Percentiles rank a stretch among this genome's conserved stretches.
These are phyloP conservation scores for Bagarius yarrelli DNA, from an alignment of 2,113 vertebrate genomes.

Conservation along the genomic window DNA sequence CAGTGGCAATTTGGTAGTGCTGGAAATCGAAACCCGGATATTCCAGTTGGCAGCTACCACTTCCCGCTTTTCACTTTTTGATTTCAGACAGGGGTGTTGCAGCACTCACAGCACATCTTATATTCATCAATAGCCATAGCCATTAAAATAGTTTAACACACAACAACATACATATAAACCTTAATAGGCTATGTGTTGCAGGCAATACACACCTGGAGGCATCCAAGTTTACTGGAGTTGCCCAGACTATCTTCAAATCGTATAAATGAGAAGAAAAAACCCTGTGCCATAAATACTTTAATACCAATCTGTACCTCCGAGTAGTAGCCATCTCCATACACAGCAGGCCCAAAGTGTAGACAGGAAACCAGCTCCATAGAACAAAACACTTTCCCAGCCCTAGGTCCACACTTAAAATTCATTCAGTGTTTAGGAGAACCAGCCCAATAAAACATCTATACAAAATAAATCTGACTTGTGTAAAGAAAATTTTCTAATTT, in stretches of 20 bases:
- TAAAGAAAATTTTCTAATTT: too few species aligned
- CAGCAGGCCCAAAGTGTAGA: constrained; percentile 78
- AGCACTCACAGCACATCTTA: too few species aligned
- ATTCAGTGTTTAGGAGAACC: too few species aligned
- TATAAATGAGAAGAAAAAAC: not conserved
- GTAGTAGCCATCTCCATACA: constrained; percentile 76
- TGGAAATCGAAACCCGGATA: not conserved
- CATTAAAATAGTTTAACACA: not conserved
- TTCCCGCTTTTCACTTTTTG: too few species aligned
- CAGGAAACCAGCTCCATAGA: constrained; percentile 77
- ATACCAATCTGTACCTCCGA: constrained; percentile 70
- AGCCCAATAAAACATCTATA: too few species aligned
- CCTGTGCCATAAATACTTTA: not conserved
- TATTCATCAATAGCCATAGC: too few species aligned
- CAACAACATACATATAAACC: not conserved
- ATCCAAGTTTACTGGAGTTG: not conserved
- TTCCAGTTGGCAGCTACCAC: too few species aligned
- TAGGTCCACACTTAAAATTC: too few species aligned
- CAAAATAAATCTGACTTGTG: too few species aligned
- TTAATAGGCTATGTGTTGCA: not conserved
- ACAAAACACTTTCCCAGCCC: constrained; percentile 88
- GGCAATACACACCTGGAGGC: not conserved
- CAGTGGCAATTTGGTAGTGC: too few species aligned
- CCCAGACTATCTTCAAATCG: not conserved
- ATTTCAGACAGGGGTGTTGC: too few species aligned